Base-by-base conservation (phyloP, 2,113 vertebrate species). In the Halcyon malimbica region DNA sequence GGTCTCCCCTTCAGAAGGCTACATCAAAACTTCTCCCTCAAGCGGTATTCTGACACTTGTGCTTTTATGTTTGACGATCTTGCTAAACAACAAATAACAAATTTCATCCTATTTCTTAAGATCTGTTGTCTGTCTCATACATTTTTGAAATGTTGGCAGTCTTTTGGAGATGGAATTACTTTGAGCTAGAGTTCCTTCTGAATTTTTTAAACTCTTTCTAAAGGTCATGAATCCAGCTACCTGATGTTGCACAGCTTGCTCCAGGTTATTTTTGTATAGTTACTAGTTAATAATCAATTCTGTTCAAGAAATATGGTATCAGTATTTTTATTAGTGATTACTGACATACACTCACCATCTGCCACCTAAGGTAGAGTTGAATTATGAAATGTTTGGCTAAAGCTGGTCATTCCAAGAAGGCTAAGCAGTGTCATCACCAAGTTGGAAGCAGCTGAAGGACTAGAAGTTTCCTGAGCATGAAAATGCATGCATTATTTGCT, bases 31-130 rank as follows among this genome's bases (percentile, higher is more conserved):
- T 71, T 81, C 48, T 23, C 44, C 69, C 73, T 93, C 41, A 62
- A 87, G 85, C 80, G 75, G 67, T n/a, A 41, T 73, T 87, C 60
- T 92, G 95, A 92, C 86, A 86, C 29, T 57, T 53, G 20, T 78
- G 90, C 93, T 97, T 95, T 96, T 81, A 93, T 94, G 80, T 95
- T 60, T 95, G 80, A 93, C 2, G 12, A 37, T 89, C 89, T 91
- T 87, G 86, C 69, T 68, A 93, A 96, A 86, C 73, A 92, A 94
- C 35, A 93, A 94, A 83, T 82, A 96, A 87, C 57, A 96, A 76
- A 51, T 79, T 71, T 89, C 42, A 60, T 88, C 79, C 64, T 94
- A 48, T 91, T 87, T 93, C 79, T 93, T 89, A 91, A 95, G 80
- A 81, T 92, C 76, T 96, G 39, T 84, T 92, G 83, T 86, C 90